Conservation (phyloP, 2,113 vertebrate genomes). For the Gymnarchus niloticus region DNA sequence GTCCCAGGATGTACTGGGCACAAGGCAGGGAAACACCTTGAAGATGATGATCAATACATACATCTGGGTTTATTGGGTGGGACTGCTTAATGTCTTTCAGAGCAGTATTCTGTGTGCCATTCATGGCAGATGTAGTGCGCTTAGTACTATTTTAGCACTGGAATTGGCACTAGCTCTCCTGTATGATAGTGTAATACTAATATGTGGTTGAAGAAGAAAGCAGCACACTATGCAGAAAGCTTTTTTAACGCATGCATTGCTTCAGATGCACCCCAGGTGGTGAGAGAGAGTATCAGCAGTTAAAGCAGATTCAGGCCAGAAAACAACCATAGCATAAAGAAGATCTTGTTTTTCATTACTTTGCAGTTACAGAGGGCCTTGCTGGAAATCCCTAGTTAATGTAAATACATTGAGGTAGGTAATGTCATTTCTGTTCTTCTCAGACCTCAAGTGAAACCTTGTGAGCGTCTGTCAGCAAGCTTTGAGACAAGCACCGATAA, state of each 20-base stretch:
- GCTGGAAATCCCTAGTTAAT: no score
- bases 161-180: neutral
- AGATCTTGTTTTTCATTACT: neutral
- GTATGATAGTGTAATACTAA: neutral
- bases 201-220: neutral
- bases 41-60: neutral
- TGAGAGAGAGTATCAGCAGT: neutral
- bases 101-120: neutral
- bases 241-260: neutral
- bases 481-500: neutral
- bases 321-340: neutral
- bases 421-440: no score
- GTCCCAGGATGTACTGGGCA: neutral
- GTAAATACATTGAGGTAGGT: no score
- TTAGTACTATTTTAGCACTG: neutral
- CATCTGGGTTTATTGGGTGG: neutral
- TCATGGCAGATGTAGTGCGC: neutral
- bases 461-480: neutral
- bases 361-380: neutral
- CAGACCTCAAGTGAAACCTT: neutral
- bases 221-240: neutral
- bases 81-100: neutral
- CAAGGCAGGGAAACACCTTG: neutral
- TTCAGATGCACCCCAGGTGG: neutral
- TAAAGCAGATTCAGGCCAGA: neutral